These are phyloP conservation scores for Pocillopora grandis DNA, from an alignment of 92 coral and sea anemone species.

Conservation along the genomic window DNA sequence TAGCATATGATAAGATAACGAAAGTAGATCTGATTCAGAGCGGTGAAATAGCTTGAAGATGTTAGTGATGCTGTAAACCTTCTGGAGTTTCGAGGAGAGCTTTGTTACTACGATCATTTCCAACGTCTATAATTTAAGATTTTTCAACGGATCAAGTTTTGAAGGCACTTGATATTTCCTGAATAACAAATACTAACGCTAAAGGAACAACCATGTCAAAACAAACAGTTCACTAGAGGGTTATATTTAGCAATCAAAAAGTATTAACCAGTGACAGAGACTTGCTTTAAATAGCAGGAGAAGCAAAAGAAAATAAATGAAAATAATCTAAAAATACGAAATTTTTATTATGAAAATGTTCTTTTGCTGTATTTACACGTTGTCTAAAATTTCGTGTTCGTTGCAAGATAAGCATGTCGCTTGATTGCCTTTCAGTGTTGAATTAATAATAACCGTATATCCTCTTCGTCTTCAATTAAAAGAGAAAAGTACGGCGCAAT, in stretches of 20 bases:
- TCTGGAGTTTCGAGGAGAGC: background rate
- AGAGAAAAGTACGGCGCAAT: background rate
- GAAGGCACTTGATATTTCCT: conserved; percentile 2
- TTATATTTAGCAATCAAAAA: background rate
- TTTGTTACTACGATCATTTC: background rate
- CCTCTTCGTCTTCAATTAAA: background rate
- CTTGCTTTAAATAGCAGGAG: too few relatives aligned
- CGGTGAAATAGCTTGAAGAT: background rate
- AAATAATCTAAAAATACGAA: too few relatives aligned
- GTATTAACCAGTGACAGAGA: too few relatives aligned
- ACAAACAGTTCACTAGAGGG: background rate
- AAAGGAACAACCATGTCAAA: background rate
- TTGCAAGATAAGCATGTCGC: too few relatives aligned
- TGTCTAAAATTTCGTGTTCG: too few relatives aligned
- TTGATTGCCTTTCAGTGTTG: background rate
- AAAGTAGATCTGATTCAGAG: background rate
- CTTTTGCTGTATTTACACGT: too few relatives aligned
- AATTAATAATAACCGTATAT: background rate
- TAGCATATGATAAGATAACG: background rate
- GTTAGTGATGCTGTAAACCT: background rate
- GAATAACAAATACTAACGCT: conserved; percentile 3
- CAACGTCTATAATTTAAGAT: background rate
- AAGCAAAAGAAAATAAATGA: too few relatives aligned
- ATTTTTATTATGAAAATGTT: too few relatives aligned
- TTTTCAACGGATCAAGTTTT: background rate